These are phyloP conservation scores for Xerus inauris DNA, from an alignment of 2,113 vertebrate genomes.

Conservation along the genomic window DNA sequence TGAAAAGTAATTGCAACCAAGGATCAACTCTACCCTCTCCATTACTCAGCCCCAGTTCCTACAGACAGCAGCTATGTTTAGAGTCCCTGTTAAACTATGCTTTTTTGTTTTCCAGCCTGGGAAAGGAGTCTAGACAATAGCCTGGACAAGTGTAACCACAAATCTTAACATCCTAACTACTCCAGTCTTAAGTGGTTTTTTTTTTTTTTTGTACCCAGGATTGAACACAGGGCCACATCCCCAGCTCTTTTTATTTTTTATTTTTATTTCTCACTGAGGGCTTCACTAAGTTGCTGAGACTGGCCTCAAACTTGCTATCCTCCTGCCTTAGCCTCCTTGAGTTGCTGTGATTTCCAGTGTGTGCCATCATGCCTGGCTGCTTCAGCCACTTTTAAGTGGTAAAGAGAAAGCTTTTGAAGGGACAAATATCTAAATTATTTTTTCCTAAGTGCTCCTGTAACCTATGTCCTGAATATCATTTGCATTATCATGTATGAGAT, in stretches of 20 bases:
- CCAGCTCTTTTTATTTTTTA: too few relatives aligned
- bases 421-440: not conserved
- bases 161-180: not conserved
- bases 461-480: not conserved
- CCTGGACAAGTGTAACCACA: not conserved
- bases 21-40: not conserved
- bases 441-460: not conserved
- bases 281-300: too few relatives aligned
- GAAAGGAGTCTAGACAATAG: not conserved
- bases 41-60: not conserved
- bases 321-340: too few relatives aligned
- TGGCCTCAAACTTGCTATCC: too few relatives aligned
- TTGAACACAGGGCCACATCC: too few relatives aligned
- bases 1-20: not conserved
- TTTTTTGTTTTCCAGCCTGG: not conserved
- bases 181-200: too few relatives aligned
- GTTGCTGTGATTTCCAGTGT: too few relatives aligned
- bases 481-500: not conserved
- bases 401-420: not conserved
- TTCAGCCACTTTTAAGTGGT: not conserved
- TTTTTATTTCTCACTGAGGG: too few relatives aligned
- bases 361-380: too few relatives aligned
- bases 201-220: too few relatives aligned
- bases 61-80: not conserved
- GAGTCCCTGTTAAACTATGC: accelerated